These are phyloP conservation scores for Isurus oxyrinchus DNA, from an alignment of 2,113 vertebrate genomes.

Conservation along the genomic window DNA sequence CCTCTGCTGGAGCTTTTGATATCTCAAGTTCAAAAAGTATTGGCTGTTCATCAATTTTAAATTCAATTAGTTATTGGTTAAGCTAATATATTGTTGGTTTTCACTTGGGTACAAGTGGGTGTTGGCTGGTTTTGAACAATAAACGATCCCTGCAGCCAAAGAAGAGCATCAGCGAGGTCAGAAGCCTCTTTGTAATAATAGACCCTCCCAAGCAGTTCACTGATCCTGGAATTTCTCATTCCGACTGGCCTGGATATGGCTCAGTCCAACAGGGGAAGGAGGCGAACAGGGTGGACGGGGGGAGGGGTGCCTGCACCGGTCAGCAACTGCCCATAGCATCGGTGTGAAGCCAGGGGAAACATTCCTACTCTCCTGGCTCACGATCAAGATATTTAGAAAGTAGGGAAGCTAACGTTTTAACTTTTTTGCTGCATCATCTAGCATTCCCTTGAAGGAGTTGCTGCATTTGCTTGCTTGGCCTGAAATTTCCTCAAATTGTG, in stretches of 20 bases:
- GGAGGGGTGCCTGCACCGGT: background rate
- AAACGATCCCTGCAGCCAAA: background rate
- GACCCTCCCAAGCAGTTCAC: background rate
- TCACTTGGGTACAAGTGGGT: background rate
- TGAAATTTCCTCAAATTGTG: background rate
- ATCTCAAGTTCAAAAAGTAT: background rate
- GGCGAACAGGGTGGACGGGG: background rate
- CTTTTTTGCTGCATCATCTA: background rate
- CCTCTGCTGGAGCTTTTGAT: background rate
- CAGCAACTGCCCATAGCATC: background rate
- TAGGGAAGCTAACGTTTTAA: background rate
- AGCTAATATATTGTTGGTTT: background rate
- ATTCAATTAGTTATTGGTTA: background rate
- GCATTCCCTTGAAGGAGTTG: background rate
- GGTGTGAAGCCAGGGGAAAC: background rate
- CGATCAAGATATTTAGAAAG: background rate
- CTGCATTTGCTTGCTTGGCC: background rate
- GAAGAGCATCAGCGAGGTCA: background rate
- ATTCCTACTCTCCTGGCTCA: background rate
- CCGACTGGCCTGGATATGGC: background rate
- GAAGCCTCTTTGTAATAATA: background rate
- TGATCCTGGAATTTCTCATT: background rate
- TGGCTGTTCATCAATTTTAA: background rate
- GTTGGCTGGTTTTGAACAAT: background rate
- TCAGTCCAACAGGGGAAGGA: background rate